Conservation (phyloP, 2,797 vertebrate species). For the Gymnocypris eckloni region DNA sequence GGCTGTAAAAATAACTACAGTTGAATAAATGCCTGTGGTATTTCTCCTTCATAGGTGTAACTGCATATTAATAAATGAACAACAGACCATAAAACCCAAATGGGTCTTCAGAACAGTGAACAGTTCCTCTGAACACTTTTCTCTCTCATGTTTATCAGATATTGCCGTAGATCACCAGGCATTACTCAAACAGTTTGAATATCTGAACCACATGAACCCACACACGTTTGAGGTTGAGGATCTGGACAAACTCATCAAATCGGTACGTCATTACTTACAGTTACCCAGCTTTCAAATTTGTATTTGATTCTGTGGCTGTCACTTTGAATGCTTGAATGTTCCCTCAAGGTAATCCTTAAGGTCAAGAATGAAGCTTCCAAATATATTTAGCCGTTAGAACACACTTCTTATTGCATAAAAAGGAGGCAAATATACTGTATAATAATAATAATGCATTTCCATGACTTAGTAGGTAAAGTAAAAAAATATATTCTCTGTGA, state of each 20-base stretch:
- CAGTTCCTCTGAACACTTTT: constrained; percentile 1
- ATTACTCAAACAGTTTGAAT: constrained; percentile 95
- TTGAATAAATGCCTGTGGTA: neutral
- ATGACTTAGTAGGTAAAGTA: neutral
- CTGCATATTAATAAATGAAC: neutral
- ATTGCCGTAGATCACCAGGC: constrained; percentile 91
- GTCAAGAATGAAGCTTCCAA: neutral
- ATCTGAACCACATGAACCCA: constrained; percentile 96
- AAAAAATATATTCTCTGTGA: neutral
- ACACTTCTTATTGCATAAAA: constrained; percentile 1
- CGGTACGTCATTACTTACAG: constrained; percentile 77
- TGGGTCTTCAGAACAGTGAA: neutral
- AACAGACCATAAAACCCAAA: neutral
- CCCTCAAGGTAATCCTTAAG: neutral
- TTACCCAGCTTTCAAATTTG: neutral
- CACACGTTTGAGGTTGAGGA: constrained; percentile 96
- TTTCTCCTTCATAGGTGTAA: neutral
- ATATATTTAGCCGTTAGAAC: neutral
- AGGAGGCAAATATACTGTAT: neutral
- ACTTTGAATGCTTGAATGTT: neutral
- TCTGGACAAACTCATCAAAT: constrained; percentile 94
- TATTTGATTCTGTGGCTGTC: constrained; percentile 1
- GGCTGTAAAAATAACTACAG: neutral
- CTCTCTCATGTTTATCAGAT: constrained; percentile 70
- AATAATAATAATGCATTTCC: neutral